A percentile compares a stretch with the other conserved stretches of the same genome.
Conservation (phyloP, 2,113 vertebrate species). For the human (Homo sapiens) region DNA sequence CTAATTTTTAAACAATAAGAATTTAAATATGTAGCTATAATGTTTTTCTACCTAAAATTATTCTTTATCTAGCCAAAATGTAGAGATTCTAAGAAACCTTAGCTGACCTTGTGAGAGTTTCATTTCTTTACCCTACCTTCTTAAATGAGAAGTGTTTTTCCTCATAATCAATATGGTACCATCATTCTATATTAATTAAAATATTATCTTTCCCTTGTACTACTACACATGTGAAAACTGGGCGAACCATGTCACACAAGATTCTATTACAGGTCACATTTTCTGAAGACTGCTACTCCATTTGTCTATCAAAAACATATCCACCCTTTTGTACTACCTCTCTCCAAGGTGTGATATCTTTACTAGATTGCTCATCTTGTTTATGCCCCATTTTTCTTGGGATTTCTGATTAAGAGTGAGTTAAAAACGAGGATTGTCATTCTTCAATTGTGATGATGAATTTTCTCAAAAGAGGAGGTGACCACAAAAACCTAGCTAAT, state of each 20-base stretch:
- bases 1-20: neutral
- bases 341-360: neutral
- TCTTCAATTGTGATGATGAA: neutral
- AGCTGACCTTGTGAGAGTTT: neutral
- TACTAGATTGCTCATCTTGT: neutral
- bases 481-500: neutral
- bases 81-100: neutral
- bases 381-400: neutral
- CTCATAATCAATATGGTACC: neutral
- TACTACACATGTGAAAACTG: neutral
- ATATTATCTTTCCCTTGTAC: neutral
- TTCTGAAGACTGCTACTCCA: neutral
- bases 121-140: neutral
- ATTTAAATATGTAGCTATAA: neutral
- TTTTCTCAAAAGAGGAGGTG: neutral
- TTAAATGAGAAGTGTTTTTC: neutral
- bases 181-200: neutral
- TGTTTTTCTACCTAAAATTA: neutral
- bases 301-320: neutral
- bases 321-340: neutral
- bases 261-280: neutral
- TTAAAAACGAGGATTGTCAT: neutral
- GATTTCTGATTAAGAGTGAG: neutral
- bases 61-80: neutral
- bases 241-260: too few relatives aligned